Base-by-base conservation (phyloP, 2,888 invertebrate genomes). In the Lissonota sp. region DNA sequence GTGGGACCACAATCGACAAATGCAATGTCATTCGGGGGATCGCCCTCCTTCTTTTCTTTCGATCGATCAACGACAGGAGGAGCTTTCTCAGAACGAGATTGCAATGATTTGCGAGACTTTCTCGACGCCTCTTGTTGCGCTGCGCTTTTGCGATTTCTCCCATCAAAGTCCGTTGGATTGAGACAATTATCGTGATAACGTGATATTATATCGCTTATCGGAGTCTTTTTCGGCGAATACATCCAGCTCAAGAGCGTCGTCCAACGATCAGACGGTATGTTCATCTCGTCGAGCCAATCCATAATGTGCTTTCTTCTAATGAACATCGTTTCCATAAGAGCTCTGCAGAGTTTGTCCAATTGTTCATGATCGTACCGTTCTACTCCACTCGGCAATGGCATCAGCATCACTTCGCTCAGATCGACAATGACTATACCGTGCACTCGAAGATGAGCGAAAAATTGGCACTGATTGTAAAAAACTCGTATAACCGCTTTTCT, bases 391-490 rank as follows among this genome's bases (percentile, higher is more conserved):
- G 92, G 91, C 51, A 91, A 64, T 37, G 92, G 91, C 89, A 92
- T 89, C 10, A 92, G 81, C 91, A 92, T 91, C 8, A 92, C 10
- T n/a, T 91, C 90, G 40, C 84, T 83, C 58, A 89, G 85, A 14
- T 89, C 88, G 7, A 91, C 88, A 4, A 80, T 3, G 3, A 40
- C 73, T 8, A 85, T 79, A 0, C 84, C 76, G 67, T 92, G 92
- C 5, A 67, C 51, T 60, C 86, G 86, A 12, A 92, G 53, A 67
- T 92, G 92, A n/a, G 88, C 86, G 49, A 91, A 87, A 42, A 92
- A 90, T 74, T 89, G 89, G 64, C 92, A 92, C 63, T 90, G 91
- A 77, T 92, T 92, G 76, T 91, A 91, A 67, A 92, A 92, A 42
- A 92, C 70, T 42, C 85, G 84, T 6, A 88, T 84, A 10, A 84